A percentile compares a stretch with the other conserved stretches of the same genome.
Conservation (phyloP, 2,888 invertebrate genomes). For the Palloptera scutellata region DNA sequence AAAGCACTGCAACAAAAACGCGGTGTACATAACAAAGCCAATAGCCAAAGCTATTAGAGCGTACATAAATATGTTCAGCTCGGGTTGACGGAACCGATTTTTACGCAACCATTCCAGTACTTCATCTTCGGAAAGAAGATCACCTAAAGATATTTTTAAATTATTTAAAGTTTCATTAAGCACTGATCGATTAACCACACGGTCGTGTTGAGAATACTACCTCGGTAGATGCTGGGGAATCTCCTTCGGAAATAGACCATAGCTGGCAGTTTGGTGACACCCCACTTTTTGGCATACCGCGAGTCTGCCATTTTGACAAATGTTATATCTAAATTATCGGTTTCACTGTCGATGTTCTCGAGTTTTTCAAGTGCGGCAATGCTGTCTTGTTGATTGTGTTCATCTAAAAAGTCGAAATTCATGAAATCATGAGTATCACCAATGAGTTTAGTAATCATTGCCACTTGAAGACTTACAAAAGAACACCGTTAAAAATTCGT, state of each 20-base stretch:
- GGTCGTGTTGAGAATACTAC: slow-evolving; percentile 60
- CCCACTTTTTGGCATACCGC: slow-evolving; percentile 92
- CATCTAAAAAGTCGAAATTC: slow-evolving; percentile 69
- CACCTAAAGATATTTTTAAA: slow-evolving; percentile 67
- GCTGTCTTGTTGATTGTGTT: slow-evolving; percentile 81
- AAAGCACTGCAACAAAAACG: slow-evolving; percentile 90
- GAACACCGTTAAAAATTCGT: slow-evolving; percentile 93
- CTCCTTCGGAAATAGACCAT: slow-evolving; percentile 90
- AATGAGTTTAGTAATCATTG: not conserved
- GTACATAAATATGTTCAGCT: slow-evolving; percentile 93
- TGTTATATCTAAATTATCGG: slow-evolving; percentile 91
- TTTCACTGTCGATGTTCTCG: slow-evolving; percentile 94
- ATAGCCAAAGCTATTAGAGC: slow-evolving; percentile 85
- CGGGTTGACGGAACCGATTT: slow-evolving; percentile 91
- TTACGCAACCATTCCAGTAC: slow-evolving; percentile 92
- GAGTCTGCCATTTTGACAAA: slow-evolving; percentile 94
- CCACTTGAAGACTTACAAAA: slow-evolving; percentile 78
- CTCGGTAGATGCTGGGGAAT: slow-evolving; percentile 92
- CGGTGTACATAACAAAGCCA: slow-evolving; percentile 88
- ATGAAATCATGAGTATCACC: not conserved
- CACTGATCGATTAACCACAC: not conserved
- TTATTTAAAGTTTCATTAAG: not conserved
- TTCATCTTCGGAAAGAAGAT: slow-evolving; percentile 82
- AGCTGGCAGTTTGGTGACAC: slow-evolving; percentile 88
- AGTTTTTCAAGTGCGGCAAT: slow-evolving; percentile 82